Base-by-base conservation (phyloP, 2,797 vertebrate species). In the Morus bassanus region DNA sequence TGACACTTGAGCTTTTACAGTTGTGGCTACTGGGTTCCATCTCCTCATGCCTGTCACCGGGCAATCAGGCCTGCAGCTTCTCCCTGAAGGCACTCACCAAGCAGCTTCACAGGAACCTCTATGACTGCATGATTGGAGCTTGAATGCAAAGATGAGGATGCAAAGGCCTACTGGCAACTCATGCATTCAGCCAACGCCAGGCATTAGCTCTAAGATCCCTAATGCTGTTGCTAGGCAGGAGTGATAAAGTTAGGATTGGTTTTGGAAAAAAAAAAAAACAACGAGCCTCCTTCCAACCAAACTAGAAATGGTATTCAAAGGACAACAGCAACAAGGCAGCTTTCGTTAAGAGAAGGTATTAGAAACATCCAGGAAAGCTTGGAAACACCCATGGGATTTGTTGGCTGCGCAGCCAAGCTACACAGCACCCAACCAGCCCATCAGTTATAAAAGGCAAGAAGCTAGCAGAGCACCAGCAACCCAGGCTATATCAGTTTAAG, bases 261-360 rank as follows among this genome's bases (percentile, higher is more conserved):
- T 93, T 96, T 94, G 93, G 93, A 95, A 95, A 97, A 94, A 93
- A 93, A 95, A 95, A 97, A 94, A 93, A 93, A 6, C 50, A 89
- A 54, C 14, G 68, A 91, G 75, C 18, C 51, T 81, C 57, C 41
- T 85, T 88, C 89, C 89, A 83, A 35, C 23, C 51, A 37, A 92
- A 74, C 75, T n/a, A 85, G 88, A 94, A 96, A 93, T 0, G 0
- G 68, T 15, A 85, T 68, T 85, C 50, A 77, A 81, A 97, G 75
- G 51, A 76, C 81, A 93, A 69, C 46, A 85, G 61, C 9, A 24
- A 64, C 0, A 0, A 72, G 87, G 88, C 86, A 80, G 72, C 60
- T 87, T 89, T 89, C 1, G 0, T 57, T 54, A 56, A 68, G 23
- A 85, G 67, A 80, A 84, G 45, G 41, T 84, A 91, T 89, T 91